Percentiles rank a stretch among this genome's conserved stretches.
Conservation (phyloP, 2,888 invertebrate genomes). For the Agonopterix arenella region DNA sequence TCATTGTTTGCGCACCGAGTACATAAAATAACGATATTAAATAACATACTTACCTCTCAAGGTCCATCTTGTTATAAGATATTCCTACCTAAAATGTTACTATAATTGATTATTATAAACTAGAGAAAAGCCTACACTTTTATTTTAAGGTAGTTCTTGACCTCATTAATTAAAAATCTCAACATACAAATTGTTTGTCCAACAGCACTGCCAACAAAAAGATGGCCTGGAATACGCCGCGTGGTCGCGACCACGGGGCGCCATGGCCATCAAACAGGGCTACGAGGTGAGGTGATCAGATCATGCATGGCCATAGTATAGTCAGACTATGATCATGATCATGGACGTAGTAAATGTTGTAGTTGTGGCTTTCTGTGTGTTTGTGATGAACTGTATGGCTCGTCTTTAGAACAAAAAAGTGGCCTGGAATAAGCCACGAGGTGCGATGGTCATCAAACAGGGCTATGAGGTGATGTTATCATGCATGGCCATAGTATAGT, state of each 20-base stretch:
- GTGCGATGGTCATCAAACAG: slow-evolving; percentile 77
- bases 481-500: background rate
- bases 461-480: slow-evolving; percentile 60
- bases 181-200: slow-evolving; percentile 33
- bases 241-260: slow-evolving; percentile 76
- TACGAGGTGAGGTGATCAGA: slow-evolving; percentile 70
- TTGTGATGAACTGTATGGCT: too few species aligned
- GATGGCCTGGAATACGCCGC: slow-evolving; percentile 77
- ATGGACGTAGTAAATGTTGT: background rate
- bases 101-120: too few species aligned
- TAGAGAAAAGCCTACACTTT: too few species aligned
- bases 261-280: slow-evolving; percentile 78
- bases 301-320: background rate
- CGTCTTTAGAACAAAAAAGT: slow-evolving; percentile 63
- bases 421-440: slow-evolving; percentile 77
- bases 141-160: too few species aligned
- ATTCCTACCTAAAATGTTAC: too few species aligned
- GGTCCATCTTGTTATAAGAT: too few species aligned
- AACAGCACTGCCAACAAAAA: slow-evolving; percentile 79
- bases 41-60: too few species aligned
- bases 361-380: background rate
- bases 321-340: background rate
- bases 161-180: background rate
- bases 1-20: too few species aligned
- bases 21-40: too few species aligned